Evolutionary conservation across 2,797 vertebrate genomes (phyloP).

Genomic region (Arnoldichthys spilopterus): DNA sequence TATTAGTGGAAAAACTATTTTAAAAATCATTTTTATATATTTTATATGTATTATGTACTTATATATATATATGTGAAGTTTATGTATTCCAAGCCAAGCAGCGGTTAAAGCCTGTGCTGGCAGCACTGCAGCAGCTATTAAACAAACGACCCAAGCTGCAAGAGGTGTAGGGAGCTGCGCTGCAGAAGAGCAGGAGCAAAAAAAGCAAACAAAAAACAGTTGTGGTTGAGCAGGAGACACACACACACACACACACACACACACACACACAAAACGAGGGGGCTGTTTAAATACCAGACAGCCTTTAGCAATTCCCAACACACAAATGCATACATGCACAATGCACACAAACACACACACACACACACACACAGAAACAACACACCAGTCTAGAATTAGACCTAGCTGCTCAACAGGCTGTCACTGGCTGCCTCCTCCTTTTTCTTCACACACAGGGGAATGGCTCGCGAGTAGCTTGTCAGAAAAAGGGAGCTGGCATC

Average conservation of each 20-base stretch:
- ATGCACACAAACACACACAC: conserved; percentile 7
- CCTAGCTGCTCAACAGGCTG: conserved; percentile 25
- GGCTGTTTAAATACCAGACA: conserved; percentile 43
- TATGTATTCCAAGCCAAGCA: conserved; percentile 37
- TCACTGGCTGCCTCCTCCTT: conserved; percentile 38
- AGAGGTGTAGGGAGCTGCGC: conserved; percentile 30
- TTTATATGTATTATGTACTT: background rate
- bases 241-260: no score
- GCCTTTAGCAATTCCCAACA: conserved; percentile 20
- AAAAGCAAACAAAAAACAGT: conserved; percentile 47
- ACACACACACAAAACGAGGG: conserved; percentile 7
- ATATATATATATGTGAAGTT: background rate
- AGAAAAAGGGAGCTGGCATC: conserved; percentile 59
- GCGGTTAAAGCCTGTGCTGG: conserved; percentile 38
- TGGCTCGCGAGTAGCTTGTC: conserved; percentile 12
- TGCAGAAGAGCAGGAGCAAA: background rate
- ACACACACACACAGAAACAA: conserved; percentile 1
- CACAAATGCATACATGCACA: conserved; percentile 12
- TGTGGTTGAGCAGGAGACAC: conserved; percentile 28
- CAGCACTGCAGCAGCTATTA: conserved; percentile 46
- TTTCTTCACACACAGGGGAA: background rate
- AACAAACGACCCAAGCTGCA: conserved; percentile 40
- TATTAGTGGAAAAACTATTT: no score
- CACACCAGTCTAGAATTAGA: conserved; percentile 32
- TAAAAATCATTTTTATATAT: no score